These are phyloP conservation scores for Drosophila kurseongensis DNA, from an alignment of 1,140 invertebrate species.

Conservation along the genomic window DNA sequence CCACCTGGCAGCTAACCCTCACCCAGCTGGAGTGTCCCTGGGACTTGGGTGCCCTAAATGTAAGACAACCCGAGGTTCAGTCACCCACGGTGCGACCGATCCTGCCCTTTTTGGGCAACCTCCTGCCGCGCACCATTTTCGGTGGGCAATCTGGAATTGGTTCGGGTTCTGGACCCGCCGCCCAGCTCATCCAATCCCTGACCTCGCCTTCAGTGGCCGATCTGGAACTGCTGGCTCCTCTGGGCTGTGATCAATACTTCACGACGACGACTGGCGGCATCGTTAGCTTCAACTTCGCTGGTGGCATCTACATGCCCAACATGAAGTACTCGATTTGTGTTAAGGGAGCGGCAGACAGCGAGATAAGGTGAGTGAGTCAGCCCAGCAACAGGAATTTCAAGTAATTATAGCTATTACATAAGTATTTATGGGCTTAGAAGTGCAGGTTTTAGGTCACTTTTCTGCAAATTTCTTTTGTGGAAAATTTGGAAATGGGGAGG, in stretches of 20 bases:
- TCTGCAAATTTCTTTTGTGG: too few species aligned
- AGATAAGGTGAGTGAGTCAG: conserved; percentile 59
- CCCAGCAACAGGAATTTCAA: neutral
- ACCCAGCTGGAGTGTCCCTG: conserved; percentile 68
- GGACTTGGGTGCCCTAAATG: conserved; percentile 8
- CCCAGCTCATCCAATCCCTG: conserved; percentile 50
- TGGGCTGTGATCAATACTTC: conserved; percentile 71
- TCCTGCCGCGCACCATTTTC: conserved; percentile 67
- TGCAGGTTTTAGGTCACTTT: too few species aligned
- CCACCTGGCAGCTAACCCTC: conserved; percentile 67
- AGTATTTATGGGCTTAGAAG: too few species aligned
- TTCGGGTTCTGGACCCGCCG: conserved; percentile 48
- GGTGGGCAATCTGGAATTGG: conserved; percentile 38
- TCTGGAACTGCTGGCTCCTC: conserved; percentile 55
- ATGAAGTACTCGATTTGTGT: conserved; percentile 62
- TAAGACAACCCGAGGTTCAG: conserved; percentile 1
- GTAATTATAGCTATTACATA: too few species aligned
- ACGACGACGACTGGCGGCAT: conserved; percentile 46
- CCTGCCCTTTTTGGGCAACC: conserved; percentile 53
- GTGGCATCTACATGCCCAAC: conserved; percentile 65
- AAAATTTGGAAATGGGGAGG: too few species aligned
- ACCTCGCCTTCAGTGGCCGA: conserved; percentile 38
- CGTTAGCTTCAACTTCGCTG: conserved; percentile 67
- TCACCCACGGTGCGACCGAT: conserved; percentile 51
- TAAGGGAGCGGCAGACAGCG: conserved; percentile 43